Evolutionary conservation across 2,113 vertebrate genomes (phyloP).

Genomic region (Ramphastos sulfuratus): DNA sequence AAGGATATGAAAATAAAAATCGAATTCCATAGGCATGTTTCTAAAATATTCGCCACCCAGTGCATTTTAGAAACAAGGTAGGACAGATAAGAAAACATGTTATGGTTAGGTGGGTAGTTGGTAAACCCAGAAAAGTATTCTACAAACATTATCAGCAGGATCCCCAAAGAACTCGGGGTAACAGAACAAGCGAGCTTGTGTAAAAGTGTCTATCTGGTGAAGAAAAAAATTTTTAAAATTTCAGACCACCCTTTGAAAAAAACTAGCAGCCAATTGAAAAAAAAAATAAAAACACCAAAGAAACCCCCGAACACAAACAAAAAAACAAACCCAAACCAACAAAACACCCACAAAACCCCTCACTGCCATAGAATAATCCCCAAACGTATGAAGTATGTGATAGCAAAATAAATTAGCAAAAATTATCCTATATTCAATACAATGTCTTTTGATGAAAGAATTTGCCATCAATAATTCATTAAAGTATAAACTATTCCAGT

Average conservation of each 20-base stretch:
- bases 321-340: neutral
- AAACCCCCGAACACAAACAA: too few species aligned
- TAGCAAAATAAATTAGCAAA: neutral
- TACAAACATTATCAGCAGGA: neutral
- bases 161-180: neutral
- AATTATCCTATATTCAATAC: neutral
- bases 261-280: neutral
- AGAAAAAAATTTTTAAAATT: neutral
- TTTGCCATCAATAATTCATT: neutral
- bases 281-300: neutral
- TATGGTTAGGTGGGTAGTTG: neutral
- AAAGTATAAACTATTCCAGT: neutral
- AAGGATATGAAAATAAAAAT: neutral
- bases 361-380: neutral
- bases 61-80: neutral
- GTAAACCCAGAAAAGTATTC: neutral
- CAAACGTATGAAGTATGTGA: neutral
- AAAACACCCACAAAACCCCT: neutral
- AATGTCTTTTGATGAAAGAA: neutral
- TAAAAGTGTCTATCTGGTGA: neutral
- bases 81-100: neutral
- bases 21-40: neutral
- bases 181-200: fast-evolving
- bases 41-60: neutral
- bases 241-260: neutral